Evolutionary conservation across 2,888 invertebrate species (phyloP).

Genomic region (Rhingia rostrata): DNA sequence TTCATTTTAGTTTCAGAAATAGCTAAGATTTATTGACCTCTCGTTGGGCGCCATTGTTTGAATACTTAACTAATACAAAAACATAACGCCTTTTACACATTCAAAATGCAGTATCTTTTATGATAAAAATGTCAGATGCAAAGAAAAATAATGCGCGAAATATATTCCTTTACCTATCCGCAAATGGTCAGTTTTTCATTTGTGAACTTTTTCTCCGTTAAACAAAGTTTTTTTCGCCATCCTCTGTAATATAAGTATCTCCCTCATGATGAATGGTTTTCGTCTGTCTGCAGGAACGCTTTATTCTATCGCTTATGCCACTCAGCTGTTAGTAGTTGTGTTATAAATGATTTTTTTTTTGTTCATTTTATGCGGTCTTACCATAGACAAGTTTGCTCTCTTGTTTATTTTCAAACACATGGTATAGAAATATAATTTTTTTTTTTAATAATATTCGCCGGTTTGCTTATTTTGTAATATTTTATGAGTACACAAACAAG

Average conservation of each 20-base stretch:
- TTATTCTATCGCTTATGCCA: slow-evolving; percentile 30
- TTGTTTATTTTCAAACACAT: slow-evolving; percentile 44
- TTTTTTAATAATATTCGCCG: slow-evolving; percentile 28
- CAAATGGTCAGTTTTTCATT: too few relatives aligned
- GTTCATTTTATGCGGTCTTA: slow-evolving; percentile 3
- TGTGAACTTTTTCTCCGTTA: too few relatives aligned
- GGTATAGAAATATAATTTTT: slow-evolving; percentile 25
- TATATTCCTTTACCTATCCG: too few relatives aligned
- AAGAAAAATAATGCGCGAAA: too few relatives aligned
- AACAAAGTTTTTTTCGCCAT: neutral
- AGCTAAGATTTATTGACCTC: too few relatives aligned
- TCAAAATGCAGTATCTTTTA: too few relatives aligned
- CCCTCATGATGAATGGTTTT: slow-evolving; percentile 28
- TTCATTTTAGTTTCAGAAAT: too few relatives aligned
- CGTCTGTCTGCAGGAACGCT: slow-evolving; percentile 27
- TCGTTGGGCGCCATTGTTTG: too few relatives aligned
- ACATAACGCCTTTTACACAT: too few relatives aligned
- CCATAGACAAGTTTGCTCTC: neutral
- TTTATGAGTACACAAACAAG: slow-evolving; percentile 2
- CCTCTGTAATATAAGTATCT: neutral
- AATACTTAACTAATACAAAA: too few relatives aligned
- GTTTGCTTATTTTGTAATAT: slow-evolving; percentile 42
- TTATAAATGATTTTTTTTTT: slow-evolving; percentile 33
- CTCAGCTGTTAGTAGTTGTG: slow-evolving; percentile 21
- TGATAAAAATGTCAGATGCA: too few relatives aligned